These are phyloP conservation scores for Caradrina kadenii DNA, from an alignment of 2,888 invertebrate genomes.

Conservation along the genomic window DNA sequence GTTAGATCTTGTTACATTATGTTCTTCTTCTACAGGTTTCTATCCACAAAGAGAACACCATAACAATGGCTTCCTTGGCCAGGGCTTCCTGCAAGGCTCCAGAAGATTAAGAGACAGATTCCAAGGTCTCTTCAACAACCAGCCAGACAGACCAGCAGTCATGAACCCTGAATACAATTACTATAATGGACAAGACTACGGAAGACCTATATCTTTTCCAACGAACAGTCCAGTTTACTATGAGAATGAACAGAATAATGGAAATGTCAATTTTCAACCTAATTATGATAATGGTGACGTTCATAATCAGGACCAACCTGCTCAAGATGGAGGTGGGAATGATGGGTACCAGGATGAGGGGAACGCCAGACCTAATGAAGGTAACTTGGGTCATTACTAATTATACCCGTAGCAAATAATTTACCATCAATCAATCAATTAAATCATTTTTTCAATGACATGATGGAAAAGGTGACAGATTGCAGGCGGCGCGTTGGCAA, in stretches of 20 bases:
- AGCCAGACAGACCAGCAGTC: constrained; percentile 52
- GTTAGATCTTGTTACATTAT: neutral
- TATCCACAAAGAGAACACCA: constrained; percentile 72
- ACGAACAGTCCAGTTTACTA: constrained; percentile 22
- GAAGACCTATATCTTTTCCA: constrained; percentile 39
- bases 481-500: no score
- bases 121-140: constrained; percentile 60
- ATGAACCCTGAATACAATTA: constrained; percentile 31
- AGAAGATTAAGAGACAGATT: constrained; percentile 67
- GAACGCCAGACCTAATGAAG: constrained; percentile 39
- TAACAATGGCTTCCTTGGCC: constrained; percentile 62
- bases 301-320: constrained; percentile 10
- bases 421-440: no score
- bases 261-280: constrained; percentile 45
- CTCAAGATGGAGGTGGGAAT: constrained; percentile 15
- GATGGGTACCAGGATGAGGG: constrained; percentile 21
- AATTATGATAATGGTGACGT: constrained; percentile 21
- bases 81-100: constrained; percentile 59
- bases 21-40: constrained; percentile 70
- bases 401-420: no score
- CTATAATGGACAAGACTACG: constrained; percentile 38
- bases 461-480: no score
- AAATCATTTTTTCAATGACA: no score
- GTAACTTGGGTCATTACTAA: constrained; percentile 8
- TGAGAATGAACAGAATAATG: constrained; percentile 30